Percentiles rank a stretch among this genome's conserved stretches.
phyloP scores from a whole-genome alignment of 1,140 invertebrate species.

The Drosophila athabasca region DNA sequence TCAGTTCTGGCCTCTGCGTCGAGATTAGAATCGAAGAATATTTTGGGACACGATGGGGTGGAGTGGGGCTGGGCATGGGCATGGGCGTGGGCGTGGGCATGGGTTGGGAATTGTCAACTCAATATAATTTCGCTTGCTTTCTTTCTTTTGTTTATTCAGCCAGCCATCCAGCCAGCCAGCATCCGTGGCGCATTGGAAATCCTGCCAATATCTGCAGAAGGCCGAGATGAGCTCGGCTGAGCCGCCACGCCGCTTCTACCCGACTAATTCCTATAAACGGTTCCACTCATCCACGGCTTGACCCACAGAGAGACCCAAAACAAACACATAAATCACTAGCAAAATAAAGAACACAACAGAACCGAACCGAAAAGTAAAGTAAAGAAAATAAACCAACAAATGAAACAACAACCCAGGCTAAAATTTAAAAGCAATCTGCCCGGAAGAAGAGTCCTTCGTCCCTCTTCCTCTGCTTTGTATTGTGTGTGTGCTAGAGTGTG shows the following conservation, averaged over 20 bases:
- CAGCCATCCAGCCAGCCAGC: constrained; percentile 66
- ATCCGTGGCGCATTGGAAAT: constrained; percentile 31
- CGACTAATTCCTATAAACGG: constrained; percentile 71
- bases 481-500: constrained; percentile 10
- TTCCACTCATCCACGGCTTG: constrained; percentile 64
- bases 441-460: constrained; percentile 34
- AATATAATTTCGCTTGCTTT: constrained; percentile 25
- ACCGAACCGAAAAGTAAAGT: constrained; percentile 29
- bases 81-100: too few relatives aligned
- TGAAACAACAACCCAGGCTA: constrained; percentile 31
- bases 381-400: constrained; percentile 44
- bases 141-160: constrained; percentile 64
- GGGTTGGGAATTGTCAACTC: constrained; percentile 44
- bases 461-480: constrained; percentile 2
- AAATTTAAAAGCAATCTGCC: constrained; percentile 78
- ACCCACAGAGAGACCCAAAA: constrained; percentile 75
- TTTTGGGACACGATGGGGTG: constrained; percentile 24
- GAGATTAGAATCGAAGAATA: constrained; percentile 70
- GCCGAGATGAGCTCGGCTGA: constrained; percentile 49
- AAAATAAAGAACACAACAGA: constrained; percentile 34
- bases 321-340: constrained; percentile 76
- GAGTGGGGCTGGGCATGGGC: constrained; percentile 12
- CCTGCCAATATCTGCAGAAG: constrained; percentile 3
- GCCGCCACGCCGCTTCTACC: constrained; percentile 20
- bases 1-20: constrained; percentile 38